These are phyloP conservation scores for Malurus melanocephalus DNA, from an alignment of 2,113 vertebrate species.

Conservation along the genomic window DNA sequence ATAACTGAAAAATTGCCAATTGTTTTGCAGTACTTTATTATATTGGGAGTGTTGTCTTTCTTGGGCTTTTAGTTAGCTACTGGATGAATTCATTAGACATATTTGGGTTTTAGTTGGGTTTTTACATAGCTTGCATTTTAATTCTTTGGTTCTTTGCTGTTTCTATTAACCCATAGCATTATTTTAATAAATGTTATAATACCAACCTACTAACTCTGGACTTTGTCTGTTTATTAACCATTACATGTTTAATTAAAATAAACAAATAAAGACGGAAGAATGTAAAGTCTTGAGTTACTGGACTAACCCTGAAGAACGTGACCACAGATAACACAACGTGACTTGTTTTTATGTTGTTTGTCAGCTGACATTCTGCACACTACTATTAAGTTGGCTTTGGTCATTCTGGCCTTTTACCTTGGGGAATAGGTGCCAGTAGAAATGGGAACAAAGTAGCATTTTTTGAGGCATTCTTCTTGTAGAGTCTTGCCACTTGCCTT, in stretches of 20 bases:
- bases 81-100: conserved; percentile 83
- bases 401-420: conserved; percentile 61
- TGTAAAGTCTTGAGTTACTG: conserved; percentile 77
- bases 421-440: conserved; percentile 54
- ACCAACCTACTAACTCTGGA: conserved; percentile 96
- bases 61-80: conserved; percentile 85
- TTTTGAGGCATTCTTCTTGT: conserved; percentile 65
- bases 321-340: conserved; percentile 88
- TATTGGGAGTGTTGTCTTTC: conserved; percentile 81
- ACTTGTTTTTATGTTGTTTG: conserved; percentile 85
- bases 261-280: conserved; percentile 75
- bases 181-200: conserved; percentile 98
- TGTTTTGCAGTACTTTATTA: conserved; percentile 88
- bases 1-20: conserved; percentile 85
- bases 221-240: conserved; percentile 95
- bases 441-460: conserved; percentile 66
- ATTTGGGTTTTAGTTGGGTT: conserved; percentile 84
- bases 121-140: conserved; percentile 92
- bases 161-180: conserved; percentile 90
- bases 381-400: conserved; percentile 66
- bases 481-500: conserved; percentile 84
- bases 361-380: conserved; percentile 74
- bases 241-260: conserved; percentile 85
- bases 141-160: conserved; percentile 91
- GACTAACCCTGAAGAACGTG: conserved; percentile 85